Percentiles rank a stretch among this genome's conserved stretches.
These are phyloP conservation scores for Caprella mutica DNA, from an alignment of 2,888 invertebrate genomes.

Conservation along the genomic window DNA sequence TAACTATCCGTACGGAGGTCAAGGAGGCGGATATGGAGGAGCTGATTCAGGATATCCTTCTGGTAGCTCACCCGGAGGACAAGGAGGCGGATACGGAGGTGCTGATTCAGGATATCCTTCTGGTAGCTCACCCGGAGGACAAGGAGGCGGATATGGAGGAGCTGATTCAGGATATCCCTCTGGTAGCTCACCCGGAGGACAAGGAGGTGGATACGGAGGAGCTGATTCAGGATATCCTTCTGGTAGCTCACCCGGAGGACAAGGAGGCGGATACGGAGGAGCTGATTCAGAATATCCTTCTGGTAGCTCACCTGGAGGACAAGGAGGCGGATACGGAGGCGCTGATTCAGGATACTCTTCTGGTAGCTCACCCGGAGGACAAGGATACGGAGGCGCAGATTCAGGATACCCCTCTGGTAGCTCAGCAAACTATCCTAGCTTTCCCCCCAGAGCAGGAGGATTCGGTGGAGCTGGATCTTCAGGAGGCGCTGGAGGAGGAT, in stretches of 20 bases:
- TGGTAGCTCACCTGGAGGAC: background rate
- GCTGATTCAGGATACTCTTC: background rate
- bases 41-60: background rate
- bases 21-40: constrained; percentile 7
- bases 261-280: background rate
- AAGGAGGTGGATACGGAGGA: background rate
- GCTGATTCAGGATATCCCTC: background rate
- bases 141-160: background rate
- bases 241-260: background rate
- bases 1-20: background rate
- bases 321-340: background rate
- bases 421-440: background rate
- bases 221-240: background rate
- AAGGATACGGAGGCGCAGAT: background rate
- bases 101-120: background rate
- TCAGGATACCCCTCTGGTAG: background rate
- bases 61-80: background rate
- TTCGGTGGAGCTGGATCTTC: background rate
- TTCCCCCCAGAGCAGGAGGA: background rate
- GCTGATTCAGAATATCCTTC: constrained; percentile 3
- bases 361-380: background rate
- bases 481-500: background rate
- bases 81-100: background rate
- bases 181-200: background rate
- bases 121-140: background rate